Evolutionary conservation across 2,888 invertebrate species (phyloP).

Genomic region (Exocentrus adspersus): DNA sequence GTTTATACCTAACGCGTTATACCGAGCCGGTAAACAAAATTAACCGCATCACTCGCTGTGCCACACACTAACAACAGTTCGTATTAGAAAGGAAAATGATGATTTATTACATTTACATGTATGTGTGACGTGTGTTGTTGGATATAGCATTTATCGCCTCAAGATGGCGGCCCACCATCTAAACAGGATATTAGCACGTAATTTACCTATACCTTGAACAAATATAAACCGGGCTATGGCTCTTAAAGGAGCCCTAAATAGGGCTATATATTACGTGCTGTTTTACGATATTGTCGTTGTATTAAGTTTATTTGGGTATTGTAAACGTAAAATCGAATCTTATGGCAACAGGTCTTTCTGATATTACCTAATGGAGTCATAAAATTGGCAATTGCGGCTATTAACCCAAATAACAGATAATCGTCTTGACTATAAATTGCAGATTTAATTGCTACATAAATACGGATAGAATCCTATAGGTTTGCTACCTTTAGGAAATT

Average conservation of each 20-base stretch:
- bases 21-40: conserved; percentile 46
- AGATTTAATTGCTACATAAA: neutral
- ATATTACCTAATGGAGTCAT: conserved; percentile 18
- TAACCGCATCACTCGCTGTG: conserved; percentile 42
- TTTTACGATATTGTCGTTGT: conserved; percentile 24
- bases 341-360: conserved; percentile 25
- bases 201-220: conserved; percentile 23
- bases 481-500: too few relatives aligned
- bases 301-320: conserved; percentile 20
- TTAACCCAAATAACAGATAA: conserved; percentile 19
- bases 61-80: conserved; percentile 39
- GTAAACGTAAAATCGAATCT: conserved; percentile 25
- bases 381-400: conserved; percentile 15
- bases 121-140: conserved; percentile 55
- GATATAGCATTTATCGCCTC: conserved; percentile 56
- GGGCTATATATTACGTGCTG: conserved; percentile 11
- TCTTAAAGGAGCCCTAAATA: conserved; percentile 17
- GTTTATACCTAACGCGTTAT: conserved; percentile 40
- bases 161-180: conserved; percentile 47
- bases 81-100: conserved; percentile 52
- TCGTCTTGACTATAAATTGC: conserved; percentile 2
- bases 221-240: conserved; percentile 14
- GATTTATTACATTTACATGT: conserved; percentile 55
- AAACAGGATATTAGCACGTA: conserved; percentile 32
- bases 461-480: too few relatives aligned